phyloP scores from a whole-genome alignment of 1,140 invertebrate species.

The Oedothorax gibbosus region DNA sequence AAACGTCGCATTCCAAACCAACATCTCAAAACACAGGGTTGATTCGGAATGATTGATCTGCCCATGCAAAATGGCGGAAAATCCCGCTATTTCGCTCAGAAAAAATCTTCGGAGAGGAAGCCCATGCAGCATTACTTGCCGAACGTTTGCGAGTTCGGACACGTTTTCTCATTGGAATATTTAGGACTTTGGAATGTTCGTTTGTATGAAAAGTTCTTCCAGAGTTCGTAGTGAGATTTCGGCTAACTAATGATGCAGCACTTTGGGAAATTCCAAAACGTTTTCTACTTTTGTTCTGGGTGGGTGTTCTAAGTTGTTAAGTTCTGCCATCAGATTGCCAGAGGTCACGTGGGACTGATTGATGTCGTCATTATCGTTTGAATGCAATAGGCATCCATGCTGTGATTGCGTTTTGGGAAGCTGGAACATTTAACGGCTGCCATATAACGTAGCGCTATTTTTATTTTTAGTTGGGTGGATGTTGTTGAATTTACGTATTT shows the following conservation, averaged over 20 bases:
- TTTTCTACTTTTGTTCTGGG: slow-evolving; percentile 1
- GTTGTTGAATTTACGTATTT: too few species aligned
- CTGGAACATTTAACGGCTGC: too few species aligned
- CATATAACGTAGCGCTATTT: too few species aligned
- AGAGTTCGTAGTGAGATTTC: neutral
- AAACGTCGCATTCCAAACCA: neutral
- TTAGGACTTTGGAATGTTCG: slow-evolving; percentile 25
- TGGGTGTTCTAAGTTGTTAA: neutral
- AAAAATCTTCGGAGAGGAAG: neutral
- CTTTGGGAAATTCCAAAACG: neutral
- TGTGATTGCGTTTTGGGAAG: too few species aligned
- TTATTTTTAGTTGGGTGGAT: too few species aligned
- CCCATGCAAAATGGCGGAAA: slow-evolving; percentile 7
- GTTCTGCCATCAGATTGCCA: neutral
- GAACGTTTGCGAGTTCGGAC: slow-evolving; percentile 13
- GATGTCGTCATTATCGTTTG: neutral
- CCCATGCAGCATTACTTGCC: slow-evolving; percentile 5
- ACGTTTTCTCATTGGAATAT: slow-evolving; percentile 18
- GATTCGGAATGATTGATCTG: slow-evolving; percentile 21
- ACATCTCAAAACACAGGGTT: slow-evolving; percentile 18
- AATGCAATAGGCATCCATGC: too few species aligned
- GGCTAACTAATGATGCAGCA: slow-evolving; percentile 8
- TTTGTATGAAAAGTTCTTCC: slow-evolving; percentile 27
- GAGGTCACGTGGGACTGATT: neutral
- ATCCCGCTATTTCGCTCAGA: slow-evolving; percentile 5